These are phyloP conservation scores for Arctia plantaginis DNA, from an alignment of 2,888 invertebrate species.

Conservation along the genomic window DNA sequence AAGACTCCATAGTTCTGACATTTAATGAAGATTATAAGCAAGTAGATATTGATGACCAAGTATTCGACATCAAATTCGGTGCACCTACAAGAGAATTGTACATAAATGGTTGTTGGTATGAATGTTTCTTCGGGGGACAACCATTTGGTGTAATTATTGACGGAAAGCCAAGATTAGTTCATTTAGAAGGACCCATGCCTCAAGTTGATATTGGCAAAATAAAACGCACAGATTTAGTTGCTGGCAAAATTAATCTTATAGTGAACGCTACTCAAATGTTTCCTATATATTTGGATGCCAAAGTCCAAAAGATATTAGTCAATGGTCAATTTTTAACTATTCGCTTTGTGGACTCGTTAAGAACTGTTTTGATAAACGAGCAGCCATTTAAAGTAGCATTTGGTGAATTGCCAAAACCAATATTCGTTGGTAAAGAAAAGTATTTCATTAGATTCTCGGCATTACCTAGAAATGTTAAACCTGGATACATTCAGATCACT, in stretches of 20 bases:
- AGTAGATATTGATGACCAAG: constrained; percentile 90
- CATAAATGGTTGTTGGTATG: constrained; percentile 95
- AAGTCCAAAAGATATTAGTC: constrained; percentile 92
- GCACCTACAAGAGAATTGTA: constrained; percentile 96
- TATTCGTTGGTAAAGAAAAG: constrained; percentile 90
- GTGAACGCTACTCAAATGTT: constrained; percentile 92
- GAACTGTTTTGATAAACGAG: constrained; percentile 92
- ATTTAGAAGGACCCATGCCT: constrained; percentile 96
- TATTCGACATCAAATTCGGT: constrained; percentile 94
- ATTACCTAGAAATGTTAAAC: constrained; percentile 90
- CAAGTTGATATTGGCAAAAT: constrained; percentile 95
- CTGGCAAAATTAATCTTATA: constrained; percentile 94
- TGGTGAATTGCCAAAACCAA: constrained; percentile 93
- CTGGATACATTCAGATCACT: constrained; percentile 89
- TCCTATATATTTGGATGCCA: constrained; percentile 93
- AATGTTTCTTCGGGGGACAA: constrained; percentile 96
- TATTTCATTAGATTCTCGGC: constrained; percentile 94
- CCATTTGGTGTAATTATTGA: constrained; percentile 93
- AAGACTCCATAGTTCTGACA: constrained; percentile 88
- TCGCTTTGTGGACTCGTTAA: constrained; percentile 92
- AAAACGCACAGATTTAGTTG: constrained; percentile 92
- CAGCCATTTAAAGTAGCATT: constrained; percentile 92
- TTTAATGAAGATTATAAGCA: constrained; percentile 91
- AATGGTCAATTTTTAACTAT: constrained; percentile 91
- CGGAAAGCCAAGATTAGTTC: constrained; percentile 91